Conservation (phyloP, 2,888 invertebrate genomes). For the Synanthedon andrenaeformis region DNA sequence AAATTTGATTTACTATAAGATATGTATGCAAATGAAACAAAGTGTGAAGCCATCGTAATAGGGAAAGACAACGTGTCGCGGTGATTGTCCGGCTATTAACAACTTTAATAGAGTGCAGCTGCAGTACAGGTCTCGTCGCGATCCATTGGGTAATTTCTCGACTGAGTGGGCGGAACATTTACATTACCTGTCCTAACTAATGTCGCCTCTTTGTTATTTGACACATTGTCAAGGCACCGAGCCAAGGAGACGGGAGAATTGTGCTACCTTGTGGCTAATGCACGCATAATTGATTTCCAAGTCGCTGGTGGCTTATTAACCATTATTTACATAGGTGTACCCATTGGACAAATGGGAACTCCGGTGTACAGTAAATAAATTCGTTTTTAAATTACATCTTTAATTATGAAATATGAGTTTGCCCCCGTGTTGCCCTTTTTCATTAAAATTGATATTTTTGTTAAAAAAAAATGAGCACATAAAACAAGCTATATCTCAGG, state of each 20-base stretch:
- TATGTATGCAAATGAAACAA: no score
- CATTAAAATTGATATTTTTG: no score
- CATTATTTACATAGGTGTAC: no score
- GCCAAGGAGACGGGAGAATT: conserved; percentile 39
- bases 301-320: not conserved
- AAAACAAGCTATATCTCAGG: no score
- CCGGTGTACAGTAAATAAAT: no score
- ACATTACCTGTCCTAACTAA: conserved; percentile 40
- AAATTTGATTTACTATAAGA: no score
- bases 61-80: not conserved
- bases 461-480: no score
- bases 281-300: not conserved
- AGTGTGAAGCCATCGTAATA: no score
- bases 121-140: conserved; percentile 2
- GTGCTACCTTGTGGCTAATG: conserved; percentile 22
- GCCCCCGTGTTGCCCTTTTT: no score
- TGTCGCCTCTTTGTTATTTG: conserved; percentile 40
- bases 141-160: conserved; percentile 15
- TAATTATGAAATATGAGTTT: no score
- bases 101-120: not conserved
- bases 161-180: conserved; percentile 42
- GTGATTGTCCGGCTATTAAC: not conserved
- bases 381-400: no score
- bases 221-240: conserved; percentile 51
- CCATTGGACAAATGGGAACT: no score